Evolutionary conservation across 2,888 invertebrate species (phyloP), one percentile per base, ranked within the genome.

Genomic region (Anoplius nigerrimus): DNA sequence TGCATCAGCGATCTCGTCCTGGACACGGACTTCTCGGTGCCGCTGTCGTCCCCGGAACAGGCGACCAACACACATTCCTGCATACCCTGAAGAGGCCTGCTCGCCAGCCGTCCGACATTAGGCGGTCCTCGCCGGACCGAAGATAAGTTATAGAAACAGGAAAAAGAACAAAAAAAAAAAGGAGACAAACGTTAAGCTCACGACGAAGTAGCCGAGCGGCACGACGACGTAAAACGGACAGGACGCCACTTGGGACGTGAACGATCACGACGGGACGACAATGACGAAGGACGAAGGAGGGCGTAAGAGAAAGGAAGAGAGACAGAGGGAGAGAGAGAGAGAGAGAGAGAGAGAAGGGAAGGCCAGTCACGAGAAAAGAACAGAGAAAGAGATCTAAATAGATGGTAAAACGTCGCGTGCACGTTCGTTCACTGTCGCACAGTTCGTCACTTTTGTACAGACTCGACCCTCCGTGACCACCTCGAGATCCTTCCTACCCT

Each of bases 1-100:
- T 97, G 97, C 89, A 93, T 97, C 81, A 94, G 95, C 52, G 95
- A 95, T 89, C 92, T 97, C 80, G 93, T 94, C 0, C 90, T 97
- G 58, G 95, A 94, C 76, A 93, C 95, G 15, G 95, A 96, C 88
- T 94, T 93, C 84, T 93, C 94, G 80, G 92, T 97, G 55, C 93
- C 93, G 15, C 91, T 95, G 51, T 92, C 93, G 6, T 90, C 92
- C 48, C 92, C 92, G 13, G 93, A 93, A 67, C 91, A 93, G 57
- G 91, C 92, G 0, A 92, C 92, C 84, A 92, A 92, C 62, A 92
- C 92, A 82, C 91, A 88, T 70, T 84, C 87, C 66, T 88, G 88
- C 75, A 86, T 88, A 75, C 88, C 88, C 78, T 88, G 88, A 88
- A 84, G 74, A 54, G 34, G 34, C 34, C 34, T 34, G 34, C 8